phyloP scores from a whole-genome alignment of 2,797 vertebrate genomes.

The Propithecus perrieri region DNA sequence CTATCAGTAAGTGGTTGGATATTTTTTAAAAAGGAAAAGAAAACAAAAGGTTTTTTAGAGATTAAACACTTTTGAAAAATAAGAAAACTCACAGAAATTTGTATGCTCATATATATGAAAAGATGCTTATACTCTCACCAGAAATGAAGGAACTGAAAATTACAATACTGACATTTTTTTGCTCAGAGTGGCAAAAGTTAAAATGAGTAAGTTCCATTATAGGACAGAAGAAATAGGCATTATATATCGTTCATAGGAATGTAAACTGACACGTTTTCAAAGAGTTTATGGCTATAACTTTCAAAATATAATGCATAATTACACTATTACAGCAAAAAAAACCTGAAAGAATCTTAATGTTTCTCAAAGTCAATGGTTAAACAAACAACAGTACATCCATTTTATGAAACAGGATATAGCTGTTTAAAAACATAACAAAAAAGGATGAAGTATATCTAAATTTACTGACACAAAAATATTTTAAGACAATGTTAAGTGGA shows the following conservation, averaged over 20 bases:
- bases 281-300: neutral
- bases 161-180: slow-evolving; percentile 4
- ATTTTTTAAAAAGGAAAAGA: neutral
- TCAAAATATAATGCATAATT: slow-evolving; percentile 21
- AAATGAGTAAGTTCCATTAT: slow-evolving; percentile 3
- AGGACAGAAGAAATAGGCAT: neutral
- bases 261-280: neutral
- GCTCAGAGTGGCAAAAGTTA: slow-evolving; percentile 9
- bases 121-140: neutral
- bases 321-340: neutral
- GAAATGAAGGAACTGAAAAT: slow-evolving; percentile 45
- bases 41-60: slow-evolving; percentile 6
- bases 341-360: neutral
- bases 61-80: slow-evolving; percentile 46
- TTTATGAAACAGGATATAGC: slow-evolving; percentile 27
- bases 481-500: slow-evolving; percentile 5
- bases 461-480: slow-evolving; percentile 24
- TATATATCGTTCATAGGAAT: neutral
- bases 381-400: neutral
- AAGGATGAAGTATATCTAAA: neutral
- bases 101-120: neutral
- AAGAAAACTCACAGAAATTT: slow-evolving; percentile 23
- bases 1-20: neutral
- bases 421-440: neutral
- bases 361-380: slow-evolving; percentile 3